phyloP scores from a whole-genome alignment of 2,113 vertebrate species.

The Monarcha castaneiventris region DNA sequence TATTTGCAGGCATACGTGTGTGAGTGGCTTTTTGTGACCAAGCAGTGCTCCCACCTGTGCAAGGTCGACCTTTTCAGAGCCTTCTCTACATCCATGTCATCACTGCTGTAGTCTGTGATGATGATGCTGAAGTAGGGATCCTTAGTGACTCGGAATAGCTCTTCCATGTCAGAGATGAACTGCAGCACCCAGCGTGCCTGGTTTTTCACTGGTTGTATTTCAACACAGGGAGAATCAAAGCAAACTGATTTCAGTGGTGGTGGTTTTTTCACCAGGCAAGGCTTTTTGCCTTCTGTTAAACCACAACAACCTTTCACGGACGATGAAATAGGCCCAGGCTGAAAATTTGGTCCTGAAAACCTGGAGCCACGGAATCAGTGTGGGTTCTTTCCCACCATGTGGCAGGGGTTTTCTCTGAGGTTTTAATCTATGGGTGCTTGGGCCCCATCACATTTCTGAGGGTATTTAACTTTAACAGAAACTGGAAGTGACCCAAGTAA shows the following conservation, averaged over 20 bases:
- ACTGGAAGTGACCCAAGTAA: neutral
- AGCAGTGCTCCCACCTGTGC: constrained; percentile 73
- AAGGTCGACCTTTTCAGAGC: constrained; percentile 82
- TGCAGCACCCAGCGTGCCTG: constrained; percentile 94
- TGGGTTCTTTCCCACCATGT: neutral
- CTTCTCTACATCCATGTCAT: constrained; percentile 87
- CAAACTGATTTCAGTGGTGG: neutral
- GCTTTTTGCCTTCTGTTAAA: neutral
- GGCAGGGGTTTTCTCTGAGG: neutral
- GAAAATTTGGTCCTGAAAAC: neutral
- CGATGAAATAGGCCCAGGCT: neutral
- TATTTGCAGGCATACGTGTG: neutral
- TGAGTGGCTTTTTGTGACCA: neutral
- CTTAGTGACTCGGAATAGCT: constrained; percentile 73
- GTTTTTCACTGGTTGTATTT: constrained; percentile 86
- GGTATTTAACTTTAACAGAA: neutral
- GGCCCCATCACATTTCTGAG: neutral
- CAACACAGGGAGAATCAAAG: neutral
- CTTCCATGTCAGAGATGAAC: constrained; percentile 91
- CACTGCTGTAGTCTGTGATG: constrained; percentile 87
- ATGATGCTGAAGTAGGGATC: constrained; percentile 88
- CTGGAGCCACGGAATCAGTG: neutral
- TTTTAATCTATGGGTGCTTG: neutral
- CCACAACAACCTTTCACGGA: neutral
- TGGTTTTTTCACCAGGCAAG: neutral